phyloP scores from a whole-genome alignment of 2,888 invertebrate genomes.

The Campoplex nolae region DNA sequence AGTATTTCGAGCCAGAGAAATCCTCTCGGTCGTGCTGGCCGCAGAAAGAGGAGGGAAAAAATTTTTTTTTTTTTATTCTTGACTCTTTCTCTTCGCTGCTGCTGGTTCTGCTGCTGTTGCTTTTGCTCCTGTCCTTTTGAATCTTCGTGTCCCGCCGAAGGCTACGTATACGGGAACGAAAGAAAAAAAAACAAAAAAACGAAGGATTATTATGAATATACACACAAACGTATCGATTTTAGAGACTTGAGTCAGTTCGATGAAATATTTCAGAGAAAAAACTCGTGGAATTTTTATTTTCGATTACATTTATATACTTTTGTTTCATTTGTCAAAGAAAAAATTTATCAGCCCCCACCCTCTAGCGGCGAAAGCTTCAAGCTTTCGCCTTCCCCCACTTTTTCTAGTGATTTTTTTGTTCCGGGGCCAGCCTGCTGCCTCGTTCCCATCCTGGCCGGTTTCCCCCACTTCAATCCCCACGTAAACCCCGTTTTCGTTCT shows the following conservation, averaged over 20 bases:
- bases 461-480: slow-evolving; percentile 44
- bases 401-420: slow-evolving; percentile 45
- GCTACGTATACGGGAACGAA: slow-evolving; percentile 52
- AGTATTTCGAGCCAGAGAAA: slow-evolving; percentile 49
- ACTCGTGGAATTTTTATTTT: neutral
- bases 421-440: slow-evolving; percentile 27
- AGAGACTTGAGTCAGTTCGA: slow-evolving; percentile 51
- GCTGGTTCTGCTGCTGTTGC: slow-evolving; percentile 48
- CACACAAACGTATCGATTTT: neutral
- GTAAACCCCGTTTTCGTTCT: slow-evolving; percentile 42
- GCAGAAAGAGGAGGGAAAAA: slow-evolving; percentile 39
- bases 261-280: neutral
- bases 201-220: neutral
- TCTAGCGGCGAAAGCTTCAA: neutral
- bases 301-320: neutral
- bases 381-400: slow-evolving; percentile 53
- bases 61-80: slow-evolving; percentile 22
- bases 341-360: neutral
- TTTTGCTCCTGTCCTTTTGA: slow-evolving; percentile 46
- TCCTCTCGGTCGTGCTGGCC: slow-evolving; percentile 48
- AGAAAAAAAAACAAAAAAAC: neutral
- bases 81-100: slow-evolving; percentile 2
- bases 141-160: slow-evolving; percentile 66
- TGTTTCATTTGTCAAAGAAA: too few species aligned
- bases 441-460: slow-evolving; percentile 43